Percentiles rank a stretch among this genome's conserved stretches.
These are phyloP conservation scores for Gallinago solitaria DNA, from an alignment of 2,797 vertebrate species.

Conservation along the genomic window DNA sequence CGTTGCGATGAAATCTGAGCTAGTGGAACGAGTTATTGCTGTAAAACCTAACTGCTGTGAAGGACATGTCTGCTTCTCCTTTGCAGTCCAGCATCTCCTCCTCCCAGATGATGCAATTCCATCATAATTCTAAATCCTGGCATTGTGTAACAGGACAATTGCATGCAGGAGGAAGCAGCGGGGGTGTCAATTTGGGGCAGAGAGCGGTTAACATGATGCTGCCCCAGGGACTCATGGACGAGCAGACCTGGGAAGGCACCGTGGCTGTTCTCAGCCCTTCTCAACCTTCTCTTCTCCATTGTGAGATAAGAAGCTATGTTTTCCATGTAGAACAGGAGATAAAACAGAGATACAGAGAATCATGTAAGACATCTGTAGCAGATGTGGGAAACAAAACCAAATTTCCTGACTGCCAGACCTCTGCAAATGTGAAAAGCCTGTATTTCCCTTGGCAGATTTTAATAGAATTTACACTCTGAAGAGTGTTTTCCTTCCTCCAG, in stretches of 20 bases:
- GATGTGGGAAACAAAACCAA: neutral
- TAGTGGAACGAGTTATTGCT: neutral
- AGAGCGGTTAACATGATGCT: rapidly evolving
- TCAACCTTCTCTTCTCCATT: neutral
- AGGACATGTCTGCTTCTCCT: neutral
- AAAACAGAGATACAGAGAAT: neutral
- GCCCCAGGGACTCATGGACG: neutral
- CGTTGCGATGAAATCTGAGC: neutral
- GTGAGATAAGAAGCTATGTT: neutral
- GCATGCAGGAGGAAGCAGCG: neutral
- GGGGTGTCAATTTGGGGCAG: neutral
- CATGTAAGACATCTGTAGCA: neutral
- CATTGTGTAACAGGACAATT: neutral
- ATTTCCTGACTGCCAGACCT: neutral
- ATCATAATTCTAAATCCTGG: neutral
- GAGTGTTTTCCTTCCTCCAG: neutral
- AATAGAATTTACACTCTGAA: neutral
- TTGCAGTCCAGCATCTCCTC: neutral
- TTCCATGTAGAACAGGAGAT: neutral
- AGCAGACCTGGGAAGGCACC: neutral
- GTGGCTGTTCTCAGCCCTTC: neutral
- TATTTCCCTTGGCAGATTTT: neutral
- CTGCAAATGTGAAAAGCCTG: rapidly evolving
- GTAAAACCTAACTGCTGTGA: neutral
- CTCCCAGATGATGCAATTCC: neutral